Evolutionary conservation across 2,113 vertebrate species (phyloP).

Genomic region (Datnioides undecimradiatus): DNA sequence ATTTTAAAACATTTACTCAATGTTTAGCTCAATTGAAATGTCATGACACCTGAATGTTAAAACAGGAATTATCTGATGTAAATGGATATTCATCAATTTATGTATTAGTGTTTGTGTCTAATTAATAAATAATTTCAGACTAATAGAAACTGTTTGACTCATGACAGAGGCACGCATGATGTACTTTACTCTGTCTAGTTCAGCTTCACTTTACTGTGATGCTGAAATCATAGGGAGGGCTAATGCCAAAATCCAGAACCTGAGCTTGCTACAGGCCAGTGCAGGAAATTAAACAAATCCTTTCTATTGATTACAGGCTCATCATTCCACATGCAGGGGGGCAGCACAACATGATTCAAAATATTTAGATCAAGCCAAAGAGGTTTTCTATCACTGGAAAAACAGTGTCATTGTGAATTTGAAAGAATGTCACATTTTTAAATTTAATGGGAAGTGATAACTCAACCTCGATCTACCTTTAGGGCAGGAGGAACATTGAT

Average conservation of each 20-base stretch:
- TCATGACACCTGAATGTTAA: neutral
- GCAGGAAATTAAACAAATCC: neutral
- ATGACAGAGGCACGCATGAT: neutral
- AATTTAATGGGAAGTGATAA: neutral
- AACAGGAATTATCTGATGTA: neutral
- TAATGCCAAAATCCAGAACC: neutral
- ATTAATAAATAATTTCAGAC: neutral
- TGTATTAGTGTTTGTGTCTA: neutral
- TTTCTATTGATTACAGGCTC: neutral
- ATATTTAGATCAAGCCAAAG: neutral
- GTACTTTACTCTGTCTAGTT: neutral
- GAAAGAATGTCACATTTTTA: neutral
- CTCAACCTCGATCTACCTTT: neutral
- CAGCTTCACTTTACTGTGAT: neutral
- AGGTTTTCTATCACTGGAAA: neutral
- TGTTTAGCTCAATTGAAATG: too few species aligned
- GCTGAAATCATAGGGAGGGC: neutral
- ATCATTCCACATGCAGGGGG: neutral
- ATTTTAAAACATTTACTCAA: too few species aligned
- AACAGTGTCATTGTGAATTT: neutral
- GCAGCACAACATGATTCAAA: neutral
- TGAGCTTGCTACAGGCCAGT: neutral
- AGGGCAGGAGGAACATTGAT: neutral
- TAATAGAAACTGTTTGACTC: neutral
- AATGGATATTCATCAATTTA: too few species aligned